Evolutionary conservation across 30 jellyfish, hydroid and myxozoan genomes (phyloP), one percentile per base, ranked within the genome.

Genomic region (Morbakka virulenta): DNA sequence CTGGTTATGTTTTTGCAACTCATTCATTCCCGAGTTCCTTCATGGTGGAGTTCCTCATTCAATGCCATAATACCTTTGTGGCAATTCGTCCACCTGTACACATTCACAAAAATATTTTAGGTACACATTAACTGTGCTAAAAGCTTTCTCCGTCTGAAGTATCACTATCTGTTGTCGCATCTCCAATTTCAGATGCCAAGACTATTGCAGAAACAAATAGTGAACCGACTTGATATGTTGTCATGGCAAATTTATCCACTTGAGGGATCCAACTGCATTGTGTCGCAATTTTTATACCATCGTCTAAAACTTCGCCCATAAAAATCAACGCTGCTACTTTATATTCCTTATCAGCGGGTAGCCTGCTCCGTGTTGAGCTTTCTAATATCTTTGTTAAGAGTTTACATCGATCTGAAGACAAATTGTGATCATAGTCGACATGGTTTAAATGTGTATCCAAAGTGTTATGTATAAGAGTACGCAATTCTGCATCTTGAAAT

Each of bases 121-220:
- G n/a, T n/a, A n/a, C n/a, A n/a, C n/a, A n/a, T n/a, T n/a, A n/a
- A n/a, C n/a, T n/a, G n/a, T n/a, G n/a, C n/a, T n/a, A n/a, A n/a
- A n/a, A n/a, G n/a, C 57, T 41, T 6, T 41, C 57, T 6, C 57
- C 57, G 17, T 41, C 57, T 6, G 9, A 41, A 41, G 13, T 41
- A 17, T 41, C 57, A 6, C 17, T 17, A 41, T 41, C 57, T 41
- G 57, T 6, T 9, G 57, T 41, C 9, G 57, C 83, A 0, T 81
- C 89, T 9, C 67, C 82, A 41, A 64, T 68, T 35, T 64, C 78
- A 24, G 50, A 74, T 24, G 95, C 95, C 31, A 84, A 74, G 1
- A 90, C 96, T 83, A 77, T 79, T 3, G 98, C 98, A 24, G 94
- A 87, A 4, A 86, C 98, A 72, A 83, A 90, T 69, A 90, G 27